Evolutionary conservation across 1,140 invertebrate species (phyloP).

Genomic region (Mercenaria mercenaria): DNA sequence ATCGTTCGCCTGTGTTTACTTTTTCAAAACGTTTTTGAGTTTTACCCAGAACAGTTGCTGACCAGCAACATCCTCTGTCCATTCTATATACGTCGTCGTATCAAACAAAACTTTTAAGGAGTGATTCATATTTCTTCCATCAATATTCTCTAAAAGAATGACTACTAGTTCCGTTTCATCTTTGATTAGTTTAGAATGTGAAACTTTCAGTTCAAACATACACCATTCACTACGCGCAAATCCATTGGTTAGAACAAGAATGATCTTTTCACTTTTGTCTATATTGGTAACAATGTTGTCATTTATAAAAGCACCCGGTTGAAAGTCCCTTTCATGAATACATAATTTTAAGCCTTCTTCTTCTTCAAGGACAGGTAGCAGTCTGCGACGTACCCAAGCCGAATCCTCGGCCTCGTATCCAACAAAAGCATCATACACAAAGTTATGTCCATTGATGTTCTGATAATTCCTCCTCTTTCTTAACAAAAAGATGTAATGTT

Average conservation of each 20-base stretch:
- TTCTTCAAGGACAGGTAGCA: background rate
- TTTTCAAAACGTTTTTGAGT: background rate
- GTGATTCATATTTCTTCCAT: background rate
- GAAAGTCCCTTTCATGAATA: slow-evolving; percentile 8
- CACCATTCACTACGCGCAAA: slow-evolving; percentile 1
- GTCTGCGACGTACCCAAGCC: background rate
- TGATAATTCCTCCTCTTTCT: background rate
- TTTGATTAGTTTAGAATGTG: slow-evolving; percentile 11
- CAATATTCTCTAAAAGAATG: background rate
- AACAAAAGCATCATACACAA: slow-evolving; percentile 5
- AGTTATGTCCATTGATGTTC: background rate
- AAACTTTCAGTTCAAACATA: slow-evolving; percentile 27
- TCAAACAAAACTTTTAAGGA: background rate
- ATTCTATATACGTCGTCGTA: background rate
- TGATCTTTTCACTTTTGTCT: background rate
- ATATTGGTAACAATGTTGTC: background rate
- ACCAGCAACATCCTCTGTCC: background rate
- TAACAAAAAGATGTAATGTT: slow-evolving; percentile 11
- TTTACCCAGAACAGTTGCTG: background rate
- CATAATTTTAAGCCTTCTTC: background rate
- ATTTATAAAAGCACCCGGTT: background rate
- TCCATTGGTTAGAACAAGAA: background rate
- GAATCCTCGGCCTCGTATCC: background rate
- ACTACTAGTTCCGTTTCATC: background rate
- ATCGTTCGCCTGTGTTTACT: too few relatives aligned